Percentiles rank a stretch among this genome's conserved stretches.
Conservation (phyloP, 1,140 invertebrate genomes). For the Megalopta genalis region DNA sequence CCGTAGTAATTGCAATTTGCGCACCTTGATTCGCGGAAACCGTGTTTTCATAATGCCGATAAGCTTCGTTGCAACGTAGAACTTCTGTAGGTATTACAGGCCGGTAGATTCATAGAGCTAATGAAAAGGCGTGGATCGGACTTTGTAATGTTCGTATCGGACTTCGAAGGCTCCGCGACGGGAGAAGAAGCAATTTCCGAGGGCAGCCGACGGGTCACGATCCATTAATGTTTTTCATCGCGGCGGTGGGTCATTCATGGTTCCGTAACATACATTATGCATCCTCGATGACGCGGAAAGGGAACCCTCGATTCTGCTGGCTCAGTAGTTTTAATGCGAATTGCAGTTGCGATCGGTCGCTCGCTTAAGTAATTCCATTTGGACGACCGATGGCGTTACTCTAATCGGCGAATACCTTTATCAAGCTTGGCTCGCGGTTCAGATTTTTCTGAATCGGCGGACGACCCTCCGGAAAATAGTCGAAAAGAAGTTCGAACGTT, state of each 20-base stretch:
- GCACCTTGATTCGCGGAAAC: too few species aligned
- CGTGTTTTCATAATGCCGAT: too few species aligned
- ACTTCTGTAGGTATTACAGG: too few species aligned
- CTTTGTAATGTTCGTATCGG: background rate
- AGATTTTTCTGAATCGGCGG: too few species aligned
- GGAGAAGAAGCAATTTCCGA: background rate
- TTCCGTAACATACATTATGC: background rate
- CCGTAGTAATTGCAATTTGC: too few species aligned
- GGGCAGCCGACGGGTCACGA: slow-evolving; percentile 14
- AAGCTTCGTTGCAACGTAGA: too few species aligned
- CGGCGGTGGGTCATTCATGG: slow-evolving; percentile 2
- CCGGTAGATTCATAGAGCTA: too few species aligned
- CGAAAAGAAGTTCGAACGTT: too few species aligned
- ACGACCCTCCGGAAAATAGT: too few species aligned
- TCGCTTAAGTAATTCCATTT: background rate
- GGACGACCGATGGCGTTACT: background rate
- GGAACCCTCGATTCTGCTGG: slow-evolving; percentile 11
- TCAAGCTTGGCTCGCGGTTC: too few species aligned
- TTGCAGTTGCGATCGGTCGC: slow-evolving; percentile 2
- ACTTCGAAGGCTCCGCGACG: slow-evolving; percentile 1
- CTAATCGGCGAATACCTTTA: background rate
- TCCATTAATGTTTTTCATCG: slow-evolving; percentile 39
- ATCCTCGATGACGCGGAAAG: slow-evolving; percentile 19
- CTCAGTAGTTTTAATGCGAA: slow-evolving; percentile 38
- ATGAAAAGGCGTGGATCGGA: too few species aligned